Percentiles rank a stretch among this genome's conserved stretches.
These are phyloP conservation scores for Ptychodera flava DNA, from an alignment of 35 echinoderm and acorn worm species.

Conservation along the genomic window DNA sequence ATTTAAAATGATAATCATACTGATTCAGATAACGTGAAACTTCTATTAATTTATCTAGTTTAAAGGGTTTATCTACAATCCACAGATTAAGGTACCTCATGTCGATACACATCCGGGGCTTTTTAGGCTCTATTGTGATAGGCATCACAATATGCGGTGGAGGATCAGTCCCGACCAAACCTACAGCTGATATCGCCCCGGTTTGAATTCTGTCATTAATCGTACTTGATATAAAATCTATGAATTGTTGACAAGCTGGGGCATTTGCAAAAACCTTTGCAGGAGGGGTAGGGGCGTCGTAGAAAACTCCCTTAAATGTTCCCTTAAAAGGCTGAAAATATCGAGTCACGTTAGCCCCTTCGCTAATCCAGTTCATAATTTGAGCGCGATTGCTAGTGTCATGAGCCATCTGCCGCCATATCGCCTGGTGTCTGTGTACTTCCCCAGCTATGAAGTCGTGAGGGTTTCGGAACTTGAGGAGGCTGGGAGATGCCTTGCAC, in stretches of 20 bases:
- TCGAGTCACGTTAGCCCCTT: neutral
- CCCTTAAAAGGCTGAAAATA: neutral
- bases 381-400: neutral
- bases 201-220: neutral
- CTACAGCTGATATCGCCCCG: neutral
- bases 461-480: neutral
- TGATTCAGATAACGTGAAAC: neutral
- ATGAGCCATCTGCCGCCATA: neutral
- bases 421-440: neutral
- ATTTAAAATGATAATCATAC: neutral
- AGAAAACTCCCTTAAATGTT: neutral
- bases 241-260: neutral
- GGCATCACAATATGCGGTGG: neutral
- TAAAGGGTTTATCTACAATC: neutral
- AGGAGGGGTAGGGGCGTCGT: neutral
- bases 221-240: neutral
- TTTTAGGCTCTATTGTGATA: neutral
- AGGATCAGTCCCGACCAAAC: neutral
- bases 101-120: neutral
- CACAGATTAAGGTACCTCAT: neutral
- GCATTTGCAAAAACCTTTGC: neutral
- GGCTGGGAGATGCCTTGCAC: neutral
- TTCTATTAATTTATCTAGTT: neutral
- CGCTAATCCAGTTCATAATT: neutral
- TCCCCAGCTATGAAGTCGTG: neutral